Conservation (phyloP, 2,888 invertebrate genomes). For the Hylaea fasciaria region DNA sequence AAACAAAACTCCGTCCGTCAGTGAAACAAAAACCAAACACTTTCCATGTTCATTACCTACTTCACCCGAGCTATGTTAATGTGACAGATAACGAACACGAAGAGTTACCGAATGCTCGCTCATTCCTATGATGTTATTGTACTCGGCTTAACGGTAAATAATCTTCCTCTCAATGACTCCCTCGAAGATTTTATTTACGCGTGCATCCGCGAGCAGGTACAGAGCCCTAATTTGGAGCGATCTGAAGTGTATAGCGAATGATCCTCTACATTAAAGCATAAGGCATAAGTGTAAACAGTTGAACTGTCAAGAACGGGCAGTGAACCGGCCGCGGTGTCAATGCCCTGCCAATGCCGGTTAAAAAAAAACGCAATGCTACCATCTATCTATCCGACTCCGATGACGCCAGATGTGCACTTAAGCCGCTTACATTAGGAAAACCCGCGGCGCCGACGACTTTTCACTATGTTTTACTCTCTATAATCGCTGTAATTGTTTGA, state of each 20-base stretch:
- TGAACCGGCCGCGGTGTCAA: slow-evolving; percentile 79
- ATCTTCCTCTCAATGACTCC: slow-evolving; percentile 26
- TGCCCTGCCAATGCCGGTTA: slow-evolving; percentile 80
- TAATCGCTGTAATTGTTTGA: slow-evolving; percentile 20
- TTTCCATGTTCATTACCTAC: slow-evolving; percentile 30
- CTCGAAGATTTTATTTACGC: slow-evolving; percentile 26
- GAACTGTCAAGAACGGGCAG: slow-evolving; percentile 85
- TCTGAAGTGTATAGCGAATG: slow-evolving; percentile 63
- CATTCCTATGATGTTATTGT: slow-evolving; percentile 30
- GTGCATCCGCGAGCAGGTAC: slow-evolving; percentile 22
- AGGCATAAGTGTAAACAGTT: slow-evolving; percentile 77
- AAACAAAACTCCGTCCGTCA: slow-evolving; percentile 9
- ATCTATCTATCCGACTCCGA: slow-evolving; percentile 69
- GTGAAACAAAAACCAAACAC: slow-evolving; percentile 16
- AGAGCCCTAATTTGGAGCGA: slow-evolving; percentile 44
- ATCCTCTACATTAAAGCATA: slow-evolving; percentile 76
- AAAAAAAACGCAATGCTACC: slow-evolving; percentile 80
- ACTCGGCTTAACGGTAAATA: slow-evolving; percentile 29
- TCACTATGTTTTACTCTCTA: slow-evolving; percentile 17
- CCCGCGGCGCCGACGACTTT: slow-evolving; percentile 5
- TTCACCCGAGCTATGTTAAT: slow-evolving; percentile 38
- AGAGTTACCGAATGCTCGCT: slow-evolving; percentile 7
- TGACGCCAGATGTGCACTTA: slow-evolving; percentile 60
- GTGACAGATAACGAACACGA: slow-evolving; percentile 27
- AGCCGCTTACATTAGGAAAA: slow-evolving; percentile 53